Base-by-base conservation (phyloP, 2,888 invertebrate genomes). In the Cephus rjabovi region DNA sequence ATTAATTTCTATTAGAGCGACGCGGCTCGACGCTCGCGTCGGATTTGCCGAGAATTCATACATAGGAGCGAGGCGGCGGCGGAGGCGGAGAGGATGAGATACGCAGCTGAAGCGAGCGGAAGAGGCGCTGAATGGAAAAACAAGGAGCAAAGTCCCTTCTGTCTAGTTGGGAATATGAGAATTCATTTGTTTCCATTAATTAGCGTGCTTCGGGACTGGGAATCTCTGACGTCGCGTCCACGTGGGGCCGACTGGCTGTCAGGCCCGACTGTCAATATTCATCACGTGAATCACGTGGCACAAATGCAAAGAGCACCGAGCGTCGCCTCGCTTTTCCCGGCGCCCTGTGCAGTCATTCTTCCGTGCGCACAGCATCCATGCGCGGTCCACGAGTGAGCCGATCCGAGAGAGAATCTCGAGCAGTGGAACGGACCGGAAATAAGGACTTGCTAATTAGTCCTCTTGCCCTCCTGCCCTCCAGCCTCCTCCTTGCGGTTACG, bases 171-270 rank as follows among this genome's bases (percentile, higher is more conserved):
- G 84, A 82, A 83, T 81, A 82, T 78, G 78, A 80, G 79, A 73
- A 80, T 79, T 82, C 83, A 78, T 87, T 87, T 82, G 80, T 88
- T 86, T 84, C 82, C 84, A 86, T 87, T 86, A 87, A 84, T 77
- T 71, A 76, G 23, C 40, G 23, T 23, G 40, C 15, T 56, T 23
- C 40, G 40, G 40, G 40, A 23, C 2, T 56, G 40, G 23, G 23
- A 56, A 23, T 56, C 40, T 23, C 23, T 56, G 40, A 56, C 40
- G 40, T 23, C 40, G 40, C 40, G 40, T 56, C 9, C 40, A 56
- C 40, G 40, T 56, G 40, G 40, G 40, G 40, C 40, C 6, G 40
- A 15, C 40, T 40, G 40, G 40, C 40, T 40, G 40, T 40, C 40
- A 40, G 40, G 40, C 15, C 40, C 12, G 40, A 56, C 23, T 56